phyloP scores from a whole-genome alignment of 53 echinoderm and acorn worm species.

The Actinopyga echinites region DNA sequence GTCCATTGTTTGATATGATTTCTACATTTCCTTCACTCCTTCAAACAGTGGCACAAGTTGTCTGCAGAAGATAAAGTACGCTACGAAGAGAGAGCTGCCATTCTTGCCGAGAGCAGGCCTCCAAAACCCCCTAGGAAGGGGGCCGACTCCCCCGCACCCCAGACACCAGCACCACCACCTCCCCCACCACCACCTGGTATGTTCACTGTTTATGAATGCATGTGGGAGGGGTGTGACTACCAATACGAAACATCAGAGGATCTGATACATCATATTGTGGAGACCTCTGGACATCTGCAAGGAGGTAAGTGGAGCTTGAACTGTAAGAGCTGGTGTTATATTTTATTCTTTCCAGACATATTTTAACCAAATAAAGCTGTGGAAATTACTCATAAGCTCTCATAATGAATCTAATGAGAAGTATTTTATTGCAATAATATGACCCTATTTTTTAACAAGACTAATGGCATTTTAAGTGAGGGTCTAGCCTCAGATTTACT shows the following conservation, averaged over 20 bases:
- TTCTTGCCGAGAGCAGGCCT: conserved; percentile 67
- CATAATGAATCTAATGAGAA: not conserved
- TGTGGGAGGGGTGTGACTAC: conserved; percentile 91
- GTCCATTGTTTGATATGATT: not conserved
- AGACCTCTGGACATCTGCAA: conserved; percentile 76
- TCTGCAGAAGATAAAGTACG: conserved; percentile 69
- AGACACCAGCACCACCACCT: conserved; percentile 1
- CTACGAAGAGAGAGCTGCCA: conserved; percentile 81
- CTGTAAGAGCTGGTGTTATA: no score
- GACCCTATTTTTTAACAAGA: no score
- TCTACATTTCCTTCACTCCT: not conserved
- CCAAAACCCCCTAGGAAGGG: conserved; percentile 39
- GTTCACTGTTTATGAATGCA: conserved; percentile 78
- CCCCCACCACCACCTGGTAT: conserved; percentile 49
- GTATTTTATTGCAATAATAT: not conserved
- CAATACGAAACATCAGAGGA: conserved; percentile 92
- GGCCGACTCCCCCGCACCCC: conserved; percentile 10
- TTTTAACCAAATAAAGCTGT: not conserved
- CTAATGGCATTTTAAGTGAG: no score
- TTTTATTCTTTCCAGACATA: no score
- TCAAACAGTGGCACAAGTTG: conserved; percentile 83
- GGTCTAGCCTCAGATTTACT: no score
- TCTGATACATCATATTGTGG: conserved; percentile 68
- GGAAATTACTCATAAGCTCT: not conserved
- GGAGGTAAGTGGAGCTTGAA: not conserved